Conservation (phyloP, 2,888 invertebrate species). For the Hemaris fuciformis region DNA sequence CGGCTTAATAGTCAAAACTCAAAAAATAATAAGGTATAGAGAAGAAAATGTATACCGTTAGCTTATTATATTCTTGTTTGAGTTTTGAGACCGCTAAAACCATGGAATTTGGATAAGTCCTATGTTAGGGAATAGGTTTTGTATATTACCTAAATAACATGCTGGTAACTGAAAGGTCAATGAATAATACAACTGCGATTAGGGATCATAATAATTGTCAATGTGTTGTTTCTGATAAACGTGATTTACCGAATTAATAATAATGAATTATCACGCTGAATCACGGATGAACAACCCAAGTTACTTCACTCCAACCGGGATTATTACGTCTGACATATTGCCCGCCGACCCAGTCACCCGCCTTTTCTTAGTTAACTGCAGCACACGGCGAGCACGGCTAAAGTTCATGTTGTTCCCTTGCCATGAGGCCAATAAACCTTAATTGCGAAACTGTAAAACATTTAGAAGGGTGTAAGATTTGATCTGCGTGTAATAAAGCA, state of each 20-base stretch:
- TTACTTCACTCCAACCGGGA: neutral
- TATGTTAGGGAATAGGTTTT: too few species aligned
- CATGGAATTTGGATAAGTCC: too few species aligned
- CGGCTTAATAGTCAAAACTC: too few species aligned
- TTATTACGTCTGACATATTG: neutral
- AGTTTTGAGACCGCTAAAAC: too few species aligned
- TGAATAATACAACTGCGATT: too few species aligned
- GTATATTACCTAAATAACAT: too few species aligned
- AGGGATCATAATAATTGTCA: too few species aligned
- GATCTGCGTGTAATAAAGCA: neutral
- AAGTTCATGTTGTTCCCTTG: conserved; percentile 21
- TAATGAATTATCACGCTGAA: neutral
- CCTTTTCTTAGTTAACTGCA: neutral
- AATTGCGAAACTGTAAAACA: conserved; percentile 5
- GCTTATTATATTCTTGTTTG: too few species aligned
- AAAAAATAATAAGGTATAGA: too few species aligned
- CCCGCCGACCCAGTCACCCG: neutral
- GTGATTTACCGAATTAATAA: neutral
- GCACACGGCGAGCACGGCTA: neutral
- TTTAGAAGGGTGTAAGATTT: conserved; percentile 6
- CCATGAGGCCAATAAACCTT: conserved; percentile 7
- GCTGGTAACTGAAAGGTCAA: too few species aligned
- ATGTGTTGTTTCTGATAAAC: too few species aligned
- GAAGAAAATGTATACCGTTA: too few species aligned
- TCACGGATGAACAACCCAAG: neutral